Conservation (phyloP, 2,113 vertebrate species). For the Glareola pratincola region DNA sequence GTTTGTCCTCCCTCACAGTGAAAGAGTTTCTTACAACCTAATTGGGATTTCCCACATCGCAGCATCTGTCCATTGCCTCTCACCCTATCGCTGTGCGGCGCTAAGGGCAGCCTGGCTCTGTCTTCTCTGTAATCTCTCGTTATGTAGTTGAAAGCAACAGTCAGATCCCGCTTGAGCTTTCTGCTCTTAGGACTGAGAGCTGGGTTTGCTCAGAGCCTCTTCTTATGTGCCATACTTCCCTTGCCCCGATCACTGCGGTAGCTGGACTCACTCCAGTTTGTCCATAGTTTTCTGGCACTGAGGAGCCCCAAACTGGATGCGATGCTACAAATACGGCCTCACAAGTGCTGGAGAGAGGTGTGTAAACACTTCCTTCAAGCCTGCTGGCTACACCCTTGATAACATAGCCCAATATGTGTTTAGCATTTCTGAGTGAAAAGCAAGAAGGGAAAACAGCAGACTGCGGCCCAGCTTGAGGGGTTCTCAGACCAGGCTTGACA, state of each 20-base stretch:
- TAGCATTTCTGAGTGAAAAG: background rate
- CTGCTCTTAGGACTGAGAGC: background rate
- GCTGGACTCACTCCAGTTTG: background rate
- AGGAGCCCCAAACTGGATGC: background rate
- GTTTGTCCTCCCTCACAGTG: background rate
- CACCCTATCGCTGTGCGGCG: fast-evolving
- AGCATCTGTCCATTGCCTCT: background rate
- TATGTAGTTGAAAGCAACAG: background rate
- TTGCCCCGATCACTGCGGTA: fast-evolving
- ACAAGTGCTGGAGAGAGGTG: background rate
- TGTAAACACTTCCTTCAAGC: background rate
- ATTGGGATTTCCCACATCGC: background rate
- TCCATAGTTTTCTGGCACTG: background rate
- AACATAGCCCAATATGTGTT: background rate
- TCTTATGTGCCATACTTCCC: background rate
- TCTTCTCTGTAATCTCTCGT: background rate
- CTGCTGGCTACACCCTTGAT: background rate
- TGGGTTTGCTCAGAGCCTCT: background rate
- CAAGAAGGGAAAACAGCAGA: background rate
- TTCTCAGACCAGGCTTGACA: background rate
- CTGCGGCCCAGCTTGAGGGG: background rate
- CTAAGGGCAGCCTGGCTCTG: background rate
- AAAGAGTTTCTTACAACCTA: background rate
- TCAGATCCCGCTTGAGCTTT: background rate
- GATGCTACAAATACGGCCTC: background rate